Conservation (phyloP, 2,113 vertebrate genomes). For the Cercocebus atys region DNA sequence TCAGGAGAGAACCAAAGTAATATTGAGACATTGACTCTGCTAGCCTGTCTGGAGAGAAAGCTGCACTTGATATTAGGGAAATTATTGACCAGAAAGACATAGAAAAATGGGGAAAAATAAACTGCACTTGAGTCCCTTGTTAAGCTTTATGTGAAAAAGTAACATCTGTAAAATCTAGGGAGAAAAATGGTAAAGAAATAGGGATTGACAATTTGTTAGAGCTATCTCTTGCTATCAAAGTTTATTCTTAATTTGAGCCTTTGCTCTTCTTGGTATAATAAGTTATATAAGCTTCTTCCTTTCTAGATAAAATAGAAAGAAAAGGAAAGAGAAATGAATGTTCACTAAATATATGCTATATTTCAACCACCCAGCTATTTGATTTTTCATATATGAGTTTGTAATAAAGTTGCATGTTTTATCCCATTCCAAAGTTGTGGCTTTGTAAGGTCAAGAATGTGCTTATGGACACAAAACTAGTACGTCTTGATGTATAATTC, state of each 20-base stretch:
- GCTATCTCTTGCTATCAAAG: not conserved
- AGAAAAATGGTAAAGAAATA: not conserved
- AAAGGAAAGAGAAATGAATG: not conserved
- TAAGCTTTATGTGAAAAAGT: not conserved
- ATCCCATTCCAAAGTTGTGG: not conserved
- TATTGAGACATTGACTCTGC: not conserved
- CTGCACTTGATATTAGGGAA: not conserved
- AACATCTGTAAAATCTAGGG: not conserved
- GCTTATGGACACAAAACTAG: not conserved
- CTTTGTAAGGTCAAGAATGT: not conserved
- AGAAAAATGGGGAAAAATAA: not conserved
- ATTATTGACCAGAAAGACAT: not conserved
- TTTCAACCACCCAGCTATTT: not conserved
- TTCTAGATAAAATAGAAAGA: not conserved
- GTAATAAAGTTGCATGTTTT: not conserved
- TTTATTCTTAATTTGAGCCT: conserved; percentile 17
- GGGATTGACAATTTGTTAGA: not conserved
- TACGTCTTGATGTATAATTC: not conserved
- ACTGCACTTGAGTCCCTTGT: not conserved
- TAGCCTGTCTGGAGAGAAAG: not conserved
- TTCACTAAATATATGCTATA: not conserved
- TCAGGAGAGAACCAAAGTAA: not conserved
- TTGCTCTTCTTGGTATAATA: not conserved
- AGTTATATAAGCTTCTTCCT: not conserved
- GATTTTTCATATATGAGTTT: not conserved